These are phyloP conservation scores for Centropus unirufus DNA, from an alignment of 2,113 vertebrate genomes.

Conservation along the genomic window DNA sequence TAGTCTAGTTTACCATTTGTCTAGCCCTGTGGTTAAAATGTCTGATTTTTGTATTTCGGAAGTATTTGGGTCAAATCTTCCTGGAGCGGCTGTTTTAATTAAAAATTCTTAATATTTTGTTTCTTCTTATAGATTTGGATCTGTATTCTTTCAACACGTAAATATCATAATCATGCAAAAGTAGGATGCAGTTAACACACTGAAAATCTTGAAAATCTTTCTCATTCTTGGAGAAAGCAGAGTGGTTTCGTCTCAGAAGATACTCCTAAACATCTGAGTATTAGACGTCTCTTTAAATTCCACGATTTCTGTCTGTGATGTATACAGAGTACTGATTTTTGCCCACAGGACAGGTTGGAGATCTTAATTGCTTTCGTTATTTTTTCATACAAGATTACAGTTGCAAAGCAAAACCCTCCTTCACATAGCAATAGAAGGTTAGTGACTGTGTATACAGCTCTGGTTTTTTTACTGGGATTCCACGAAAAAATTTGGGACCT, in stretches of 20 bases:
- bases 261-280: not conserved
- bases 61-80: constrained; percentile 15
- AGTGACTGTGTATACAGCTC: not conserved
- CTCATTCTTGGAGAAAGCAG: not conserved
- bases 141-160: constrained; percentile 19
- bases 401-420: not conserved
- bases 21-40: not conserved
- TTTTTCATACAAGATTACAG: not conserved
- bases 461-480: not conserved
- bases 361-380: not conserved
- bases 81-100: constrained; percentile 3
- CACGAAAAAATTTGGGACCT: not conserved
- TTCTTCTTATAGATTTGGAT: not conserved
- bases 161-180: not conserved
- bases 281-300: not conserved
- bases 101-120: not conserved
- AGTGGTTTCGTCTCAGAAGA: not conserved
- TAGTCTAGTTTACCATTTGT: not conserved
- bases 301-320: not conserved
- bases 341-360: not conserved
- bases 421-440: not conserved
- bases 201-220: not conserved
- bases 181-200: not conserved
- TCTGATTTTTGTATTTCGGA: not conserved
- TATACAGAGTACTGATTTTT: not conserved